phyloP scores from a whole-genome alignment of 2,888 invertebrate genomes.

The Allolobophora icterica region DNA sequence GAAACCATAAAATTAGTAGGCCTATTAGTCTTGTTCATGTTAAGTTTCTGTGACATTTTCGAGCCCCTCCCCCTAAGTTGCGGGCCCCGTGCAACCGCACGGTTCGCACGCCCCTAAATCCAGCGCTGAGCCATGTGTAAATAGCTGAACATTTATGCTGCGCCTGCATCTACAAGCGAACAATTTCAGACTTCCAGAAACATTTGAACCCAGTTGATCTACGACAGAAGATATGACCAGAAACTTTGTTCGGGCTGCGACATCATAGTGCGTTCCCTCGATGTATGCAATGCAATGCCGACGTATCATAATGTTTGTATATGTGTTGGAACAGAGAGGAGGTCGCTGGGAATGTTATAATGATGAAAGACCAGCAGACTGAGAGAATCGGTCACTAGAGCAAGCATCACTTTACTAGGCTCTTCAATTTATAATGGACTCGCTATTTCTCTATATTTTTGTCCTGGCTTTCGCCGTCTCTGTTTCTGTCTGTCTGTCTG shows the following conservation, averaged over 20 bases:
- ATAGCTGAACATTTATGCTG: no score
- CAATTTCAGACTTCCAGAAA: no score
- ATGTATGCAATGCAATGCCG: background rate
- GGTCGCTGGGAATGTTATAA: background rate
- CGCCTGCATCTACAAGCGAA: no score
- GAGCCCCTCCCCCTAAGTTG: no score
- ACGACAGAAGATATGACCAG: background rate
- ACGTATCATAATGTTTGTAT: background rate
- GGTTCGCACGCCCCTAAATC: no score
- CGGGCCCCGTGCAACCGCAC: no score
- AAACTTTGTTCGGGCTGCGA: no score
- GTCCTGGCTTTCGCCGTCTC: background rate
- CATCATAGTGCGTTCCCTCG: background rate
- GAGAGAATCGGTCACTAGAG: background rate
- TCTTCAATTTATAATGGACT: constrained; percentile 11
- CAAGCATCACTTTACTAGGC: background rate
- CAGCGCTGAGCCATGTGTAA: no score
- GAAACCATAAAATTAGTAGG: no score
- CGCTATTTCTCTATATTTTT: background rate
- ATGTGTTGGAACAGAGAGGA: background rate
- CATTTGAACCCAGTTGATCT: background rate
- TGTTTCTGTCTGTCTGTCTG: background rate
- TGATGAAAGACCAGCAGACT: background rate
- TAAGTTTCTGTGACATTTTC: no score
- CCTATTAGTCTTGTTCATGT: no score